Evolutionary conservation across 64 coral and sea anemone genomes (phyloP).

Genomic region (Dendrophyllia cribrosa): DNA sequence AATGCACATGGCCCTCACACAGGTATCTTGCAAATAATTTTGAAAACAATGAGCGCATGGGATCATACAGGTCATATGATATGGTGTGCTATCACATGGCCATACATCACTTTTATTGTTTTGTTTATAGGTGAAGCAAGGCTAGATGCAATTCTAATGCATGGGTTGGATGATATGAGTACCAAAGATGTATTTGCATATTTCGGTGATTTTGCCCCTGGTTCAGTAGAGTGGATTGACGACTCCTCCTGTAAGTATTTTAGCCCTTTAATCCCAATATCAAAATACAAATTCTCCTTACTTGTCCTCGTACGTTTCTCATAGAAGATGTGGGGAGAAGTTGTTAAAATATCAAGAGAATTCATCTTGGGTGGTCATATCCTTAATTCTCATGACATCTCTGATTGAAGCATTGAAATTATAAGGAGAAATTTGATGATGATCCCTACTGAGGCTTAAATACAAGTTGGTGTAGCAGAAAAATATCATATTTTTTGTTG

Average conservation of each 20-base stretch:
- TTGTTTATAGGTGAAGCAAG: slow-evolving; percentile 70
- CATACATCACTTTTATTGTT: background rate
- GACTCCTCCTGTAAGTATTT: slow-evolving; percentile 86
- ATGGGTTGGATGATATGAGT: slow-evolving; percentile 90
- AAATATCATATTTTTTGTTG: background rate
- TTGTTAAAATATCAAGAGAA: too few species aligned
- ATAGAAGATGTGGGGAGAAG: too few species aligned
- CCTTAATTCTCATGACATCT: too few species aligned
- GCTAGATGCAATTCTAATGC: slow-evolving; percentile 77
- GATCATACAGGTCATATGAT: too few species aligned
- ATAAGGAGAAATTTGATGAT: too few species aligned
- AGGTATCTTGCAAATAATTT: too few species aligned
- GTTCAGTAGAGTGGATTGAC: slow-evolving; percentile 99
- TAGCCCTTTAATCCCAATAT: slow-evolving; percentile 37
- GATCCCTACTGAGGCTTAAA: background rate
- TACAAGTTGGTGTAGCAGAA: too few species aligned
- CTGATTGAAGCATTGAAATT: too few species aligned
- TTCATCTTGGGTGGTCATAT: too few species aligned
- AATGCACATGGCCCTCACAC: too few species aligned
- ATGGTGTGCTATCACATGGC: too few species aligned
- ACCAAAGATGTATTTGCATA: slow-evolving; percentile 94
- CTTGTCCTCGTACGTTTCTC: background rate
- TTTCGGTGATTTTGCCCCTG: slow-evolving; percentile 83
- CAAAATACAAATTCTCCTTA: slow-evolving; percentile 16
- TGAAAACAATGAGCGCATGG: too few species aligned